These are phyloP conservation scores for Cebus imitator DNA, from an alignment of 2,113 vertebrate species.

Conservation along the genomic window DNA sequence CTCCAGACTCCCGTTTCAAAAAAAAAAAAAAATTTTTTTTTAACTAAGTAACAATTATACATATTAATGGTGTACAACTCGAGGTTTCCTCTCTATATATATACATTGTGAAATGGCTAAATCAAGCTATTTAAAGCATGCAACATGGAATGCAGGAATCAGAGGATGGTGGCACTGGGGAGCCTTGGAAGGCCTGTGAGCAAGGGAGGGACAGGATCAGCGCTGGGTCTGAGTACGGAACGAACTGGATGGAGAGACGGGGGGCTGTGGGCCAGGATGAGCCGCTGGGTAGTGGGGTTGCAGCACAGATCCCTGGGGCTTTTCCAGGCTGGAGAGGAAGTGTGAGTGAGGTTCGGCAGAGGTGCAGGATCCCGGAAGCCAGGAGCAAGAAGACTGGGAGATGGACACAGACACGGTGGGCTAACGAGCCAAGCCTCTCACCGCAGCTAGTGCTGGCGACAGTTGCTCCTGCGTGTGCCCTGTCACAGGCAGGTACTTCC, in stretches of 20 bases:
- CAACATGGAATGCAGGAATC: background rate
- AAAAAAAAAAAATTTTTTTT: background rate
- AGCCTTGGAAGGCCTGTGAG: background rate
- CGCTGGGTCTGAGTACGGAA: background rate
- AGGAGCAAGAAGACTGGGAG: background rate
- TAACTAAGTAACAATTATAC: background rate
- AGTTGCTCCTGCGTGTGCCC: background rate
- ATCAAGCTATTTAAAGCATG: background rate
- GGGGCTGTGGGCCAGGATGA: background rate
- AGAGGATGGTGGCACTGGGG: background rate
- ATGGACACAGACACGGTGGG: too few species aligned
- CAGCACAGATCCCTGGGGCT: background rate
- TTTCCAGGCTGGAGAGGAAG: too few species aligned
- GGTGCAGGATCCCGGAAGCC: background rate
- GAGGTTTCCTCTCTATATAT: background rate
- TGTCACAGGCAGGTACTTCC: background rate
- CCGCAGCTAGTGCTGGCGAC: background rate
- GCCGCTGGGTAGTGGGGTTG: background rate
- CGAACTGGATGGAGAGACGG: background rate
- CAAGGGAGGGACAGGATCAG: background rate
- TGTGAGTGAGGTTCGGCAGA: background rate
- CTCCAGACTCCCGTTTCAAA: too few species aligned
- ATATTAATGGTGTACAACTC: background rate
- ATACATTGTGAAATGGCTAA: background rate
- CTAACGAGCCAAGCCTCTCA: rapidly evolving